These are phyloP conservation scores for Poecile montanus DNA, from an alignment of 2,797 vertebrate species.

Conservation along the genomic window DNA sequence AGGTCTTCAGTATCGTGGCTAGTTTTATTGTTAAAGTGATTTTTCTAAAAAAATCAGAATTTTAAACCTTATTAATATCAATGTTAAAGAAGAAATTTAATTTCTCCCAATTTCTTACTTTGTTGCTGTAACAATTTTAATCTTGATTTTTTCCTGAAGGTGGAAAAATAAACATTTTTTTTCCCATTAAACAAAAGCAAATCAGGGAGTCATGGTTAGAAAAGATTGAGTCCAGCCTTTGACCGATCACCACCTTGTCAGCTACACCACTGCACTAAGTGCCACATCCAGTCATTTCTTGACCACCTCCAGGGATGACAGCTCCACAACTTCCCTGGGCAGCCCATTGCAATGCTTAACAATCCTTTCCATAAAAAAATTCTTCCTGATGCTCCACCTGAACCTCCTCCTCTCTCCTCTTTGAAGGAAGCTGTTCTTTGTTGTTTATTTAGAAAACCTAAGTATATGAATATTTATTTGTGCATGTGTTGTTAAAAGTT, in stretches of 20 bases:
- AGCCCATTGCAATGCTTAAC: not conserved
- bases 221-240: not conserved
- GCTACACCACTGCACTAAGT: too few relatives aligned
- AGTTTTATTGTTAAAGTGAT: not conserved
- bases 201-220: not conserved
- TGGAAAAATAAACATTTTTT: not conserved
- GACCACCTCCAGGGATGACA: too few relatives aligned
- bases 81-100: not conserved
- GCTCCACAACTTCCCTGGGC: not conserved
- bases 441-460: not conserved
- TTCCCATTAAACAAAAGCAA: not conserved
- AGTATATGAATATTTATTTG: not conserved
- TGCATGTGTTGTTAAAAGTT: not conserved
- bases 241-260: accelerated
- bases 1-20: not conserved
- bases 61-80: not conserved
- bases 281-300: not conserved
- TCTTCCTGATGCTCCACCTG: not conserved
- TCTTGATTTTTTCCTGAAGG: not conserved
- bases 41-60: not conserved
- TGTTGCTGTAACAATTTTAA: not conserved
- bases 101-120: not conserved
- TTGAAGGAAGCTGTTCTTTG: not conserved
- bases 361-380: not conserved
- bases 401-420: not conserved